Evolutionary conservation across 2,888 invertebrate genomes (phyloP), one percentile per base, ranked within the genome.

Genomic region (Fragum whitleyi): DNA sequence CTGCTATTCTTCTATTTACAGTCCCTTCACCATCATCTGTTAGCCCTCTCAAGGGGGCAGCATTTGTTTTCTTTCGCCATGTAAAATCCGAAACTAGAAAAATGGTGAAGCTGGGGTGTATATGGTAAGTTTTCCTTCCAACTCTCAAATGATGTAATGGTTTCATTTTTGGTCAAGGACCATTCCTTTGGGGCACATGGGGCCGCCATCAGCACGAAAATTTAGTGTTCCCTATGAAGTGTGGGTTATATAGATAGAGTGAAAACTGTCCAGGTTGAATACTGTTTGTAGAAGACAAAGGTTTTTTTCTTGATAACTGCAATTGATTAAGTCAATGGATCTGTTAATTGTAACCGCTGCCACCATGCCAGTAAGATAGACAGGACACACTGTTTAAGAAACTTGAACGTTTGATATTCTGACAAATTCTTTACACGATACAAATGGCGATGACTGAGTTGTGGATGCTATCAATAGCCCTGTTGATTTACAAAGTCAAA

Each of bases 131-230:
- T 86, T 32, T 82, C 74, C 0, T 74, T 39, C 84, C 86, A 87
- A 2, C 67, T 69, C 59, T 87, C 87, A 61, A 85, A 87, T 0
- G 84, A 79, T 1, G 71, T 88, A 16, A 87, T 74, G 29, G 81
- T 81, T 61, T 87, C 86, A 9, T 51, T 55, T 53, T 88, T 87
- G 2, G 83, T 72, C 19, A 87, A 57, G 6, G 69, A 72, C 87
- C 86, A 88, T 39, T 88, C 86, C 70, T 83, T 87, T 16, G 84
- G 86, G 0, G 86, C 85, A 3, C 79, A n/a, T 23, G 23, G 11
- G 6, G 29, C 53, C 32, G 65, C 65, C 51, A 73, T 73, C 11
- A 19, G 11, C n/a, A 67, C 3, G 7, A 39, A 39, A 11, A 5
- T 67, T 36, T 36, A 36, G 61, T 47, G 47, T 47, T 47, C 47